Percentiles rank a stretch among this genome's conserved stretches.
phyloP scores from a whole-genome alignment of 1,140 invertebrate species.

The Hyposmocoma kahamanoa region DNA sequence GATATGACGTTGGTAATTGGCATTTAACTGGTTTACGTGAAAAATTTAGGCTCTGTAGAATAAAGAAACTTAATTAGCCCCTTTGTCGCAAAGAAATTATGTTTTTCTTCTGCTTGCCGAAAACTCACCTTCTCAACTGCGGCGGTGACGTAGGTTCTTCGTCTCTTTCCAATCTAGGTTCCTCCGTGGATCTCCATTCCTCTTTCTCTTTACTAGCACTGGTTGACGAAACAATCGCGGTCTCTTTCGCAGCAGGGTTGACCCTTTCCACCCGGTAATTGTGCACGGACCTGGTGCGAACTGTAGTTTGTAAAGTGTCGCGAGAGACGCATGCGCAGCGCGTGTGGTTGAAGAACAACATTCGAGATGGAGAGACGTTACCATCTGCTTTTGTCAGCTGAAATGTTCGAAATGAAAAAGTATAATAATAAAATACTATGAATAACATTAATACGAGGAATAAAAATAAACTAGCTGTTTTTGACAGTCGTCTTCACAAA shows the following conservation, averaged over 20 bases:
- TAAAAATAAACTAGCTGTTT: no score
- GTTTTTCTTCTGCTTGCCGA: no score
- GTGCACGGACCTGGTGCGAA: no score
- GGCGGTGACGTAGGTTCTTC: conserved; percentile 43
- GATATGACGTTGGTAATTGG: not conserved
- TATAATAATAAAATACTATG: no score
- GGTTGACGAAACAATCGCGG: not conserved
- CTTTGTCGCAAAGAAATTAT: no score
- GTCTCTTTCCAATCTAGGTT: conserved; percentile 28
- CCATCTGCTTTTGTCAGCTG: conserved; percentile 75
- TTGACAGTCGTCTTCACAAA: no score
- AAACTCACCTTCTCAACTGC: conserved; percentile 39
- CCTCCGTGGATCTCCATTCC: conserved; percentile 29
- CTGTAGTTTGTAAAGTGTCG: conserved; percentile 36
- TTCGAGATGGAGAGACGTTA: conserved; percentile 75
- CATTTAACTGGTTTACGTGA: not conserved
- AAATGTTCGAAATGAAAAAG: no score
- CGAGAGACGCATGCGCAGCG: conserved; percentile 80
- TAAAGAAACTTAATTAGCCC: not conserved
- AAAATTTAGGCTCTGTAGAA: not conserved
- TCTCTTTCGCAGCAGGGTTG: conserved; percentile 11
- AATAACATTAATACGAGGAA: no score
- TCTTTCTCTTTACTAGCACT: not conserved
- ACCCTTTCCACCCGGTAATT: no score
- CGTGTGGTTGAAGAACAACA: conserved; percentile 85